Evolutionary conservation across 1,140 invertebrate genomes (phyloP).

Genomic region (Bombyx mandarina): DNA sequence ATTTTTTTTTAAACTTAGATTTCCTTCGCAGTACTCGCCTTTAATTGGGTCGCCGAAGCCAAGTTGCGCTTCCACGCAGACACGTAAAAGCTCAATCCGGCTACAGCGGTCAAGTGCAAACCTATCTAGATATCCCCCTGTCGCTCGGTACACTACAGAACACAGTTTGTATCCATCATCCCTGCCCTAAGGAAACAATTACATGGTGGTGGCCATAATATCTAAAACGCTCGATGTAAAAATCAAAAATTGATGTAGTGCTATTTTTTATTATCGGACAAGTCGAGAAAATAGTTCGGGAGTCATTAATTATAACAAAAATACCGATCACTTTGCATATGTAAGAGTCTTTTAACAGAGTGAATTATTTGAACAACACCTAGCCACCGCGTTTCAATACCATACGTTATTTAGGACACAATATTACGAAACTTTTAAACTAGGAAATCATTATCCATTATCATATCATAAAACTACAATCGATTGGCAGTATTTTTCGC

Average conservation of each 20-base stretch:
- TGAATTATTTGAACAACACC: conserved; percentile 19
- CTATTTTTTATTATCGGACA: conserved; percentile 5
- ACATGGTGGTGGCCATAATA: conserved; percentile 26
- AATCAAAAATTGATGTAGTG: conserved; percentile 3
- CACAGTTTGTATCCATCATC: conserved; percentile 64
- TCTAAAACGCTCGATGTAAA: conserved; percentile 14
- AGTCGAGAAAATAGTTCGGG: conserved; percentile 5
- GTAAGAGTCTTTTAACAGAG: neutral
- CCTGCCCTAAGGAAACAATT: conserved; percentile 55
- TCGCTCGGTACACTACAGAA: conserved; percentile 65
- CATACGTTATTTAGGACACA: conserved; percentile 63
- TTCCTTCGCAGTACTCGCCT: conserved; percentile 35
- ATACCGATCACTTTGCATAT: neutral
- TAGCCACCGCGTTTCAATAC: conserved; percentile 44
- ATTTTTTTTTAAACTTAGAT: conserved; percentile 59
- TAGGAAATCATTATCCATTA: conserved; percentile 62
- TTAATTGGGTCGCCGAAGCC: conserved; percentile 14
- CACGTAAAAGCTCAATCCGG: conserved; percentile 11
- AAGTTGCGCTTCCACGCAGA: conserved; percentile 9
- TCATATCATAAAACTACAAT: conserved; percentile 56
- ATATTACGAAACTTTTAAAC: conserved; percentile 62
- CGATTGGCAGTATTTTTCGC: conserved; percentile 67
- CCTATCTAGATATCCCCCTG: conserved; percentile 63
- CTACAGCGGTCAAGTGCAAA: conserved; percentile 31
- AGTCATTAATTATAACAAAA: conserved; percentile 11